A percentile compares a stretch with the other conserved stretches of the same genome.
Evolutionary conservation across 2,797 vertebrate species (phyloP).

Genomic region (Xiphorhynchus erythropygius): DNA sequence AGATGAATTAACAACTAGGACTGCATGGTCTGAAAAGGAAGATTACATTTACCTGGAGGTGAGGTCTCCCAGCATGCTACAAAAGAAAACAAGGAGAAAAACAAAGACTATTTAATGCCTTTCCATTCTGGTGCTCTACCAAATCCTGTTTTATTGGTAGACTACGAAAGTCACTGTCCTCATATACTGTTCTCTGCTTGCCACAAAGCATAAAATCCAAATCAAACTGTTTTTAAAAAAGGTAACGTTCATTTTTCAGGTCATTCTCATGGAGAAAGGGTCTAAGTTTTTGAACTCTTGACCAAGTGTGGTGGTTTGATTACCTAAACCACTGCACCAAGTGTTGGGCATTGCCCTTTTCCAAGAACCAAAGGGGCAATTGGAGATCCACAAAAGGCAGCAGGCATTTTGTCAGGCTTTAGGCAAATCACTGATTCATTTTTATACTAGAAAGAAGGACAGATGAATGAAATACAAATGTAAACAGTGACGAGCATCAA

Average conservation of each 20-base stretch:
- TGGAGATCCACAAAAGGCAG: background rate
- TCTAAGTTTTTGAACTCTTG: background rate
- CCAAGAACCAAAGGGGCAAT: background rate
- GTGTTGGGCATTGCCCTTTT: background rate
- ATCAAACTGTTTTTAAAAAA: background rate
- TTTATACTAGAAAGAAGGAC: background rate
- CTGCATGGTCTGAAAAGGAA: background rate
- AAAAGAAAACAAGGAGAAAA: conserved; percentile 8
- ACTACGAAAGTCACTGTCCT: background rate
- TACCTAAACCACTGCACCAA: background rate
- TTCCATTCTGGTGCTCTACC: background rate
- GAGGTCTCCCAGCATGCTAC: conserved; percentile 75
- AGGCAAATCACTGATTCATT: background rate
- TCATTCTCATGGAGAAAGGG: background rate
- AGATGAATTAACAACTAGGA: background rate
- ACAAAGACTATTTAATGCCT: background rate
- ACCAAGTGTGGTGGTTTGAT: background rate
- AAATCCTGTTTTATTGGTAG: background rate
- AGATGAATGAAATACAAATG: background rate
- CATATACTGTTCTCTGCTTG: background rate
- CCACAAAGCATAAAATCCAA: background rate
- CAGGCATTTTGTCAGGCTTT: background rate
- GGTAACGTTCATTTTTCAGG: background rate
- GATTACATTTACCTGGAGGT: conserved; percentile 71
- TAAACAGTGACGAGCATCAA: background rate